Percentiles rank a stretch among this genome's conserved stretches.
Evolutionary conservation across 2,113 vertebrate species (phyloP).

Genomic region (Struthidea cinerea): DNA sequence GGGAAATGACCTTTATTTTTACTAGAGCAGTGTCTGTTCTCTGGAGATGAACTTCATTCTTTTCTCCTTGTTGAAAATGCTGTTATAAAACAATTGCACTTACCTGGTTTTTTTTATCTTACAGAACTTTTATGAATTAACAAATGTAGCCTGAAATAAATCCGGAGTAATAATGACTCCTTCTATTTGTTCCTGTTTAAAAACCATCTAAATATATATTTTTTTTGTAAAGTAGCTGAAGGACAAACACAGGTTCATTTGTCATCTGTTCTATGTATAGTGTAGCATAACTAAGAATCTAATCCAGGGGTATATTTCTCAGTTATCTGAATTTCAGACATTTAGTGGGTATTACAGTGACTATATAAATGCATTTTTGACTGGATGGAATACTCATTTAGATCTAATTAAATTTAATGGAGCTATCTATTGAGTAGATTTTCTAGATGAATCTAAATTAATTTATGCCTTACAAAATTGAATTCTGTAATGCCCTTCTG

Average conservation of each 20-base stretch:
- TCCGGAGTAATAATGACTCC: background rate
- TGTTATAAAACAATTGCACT: accelerated
- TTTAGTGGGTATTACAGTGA: background rate
- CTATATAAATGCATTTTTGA: background rate
- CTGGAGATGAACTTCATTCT: background rate
- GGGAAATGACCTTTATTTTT: background rate
- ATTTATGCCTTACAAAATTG: background rate
- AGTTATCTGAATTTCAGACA: background rate
- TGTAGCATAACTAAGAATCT: background rate
- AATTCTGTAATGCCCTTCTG: background rate
- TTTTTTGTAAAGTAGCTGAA: background rate
- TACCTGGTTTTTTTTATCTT: background rate
- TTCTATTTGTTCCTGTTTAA: background rate
- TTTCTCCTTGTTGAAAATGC: background rate
- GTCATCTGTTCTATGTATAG: background rate
- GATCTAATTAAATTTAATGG: background rate
- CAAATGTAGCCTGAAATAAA: background rate
- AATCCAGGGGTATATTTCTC: background rate
- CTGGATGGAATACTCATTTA: background rate
- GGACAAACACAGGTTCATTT: background rate
- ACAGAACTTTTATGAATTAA: background rate
- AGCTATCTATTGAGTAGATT: background rate
- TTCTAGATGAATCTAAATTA: background rate
- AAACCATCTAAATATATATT: background rate
- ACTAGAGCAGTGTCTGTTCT: background rate